These are phyloP conservation scores for Pseudoatta argentina DNA, from an alignment of 1,140 invertebrate genomes.

Conservation along the genomic window DNA sequence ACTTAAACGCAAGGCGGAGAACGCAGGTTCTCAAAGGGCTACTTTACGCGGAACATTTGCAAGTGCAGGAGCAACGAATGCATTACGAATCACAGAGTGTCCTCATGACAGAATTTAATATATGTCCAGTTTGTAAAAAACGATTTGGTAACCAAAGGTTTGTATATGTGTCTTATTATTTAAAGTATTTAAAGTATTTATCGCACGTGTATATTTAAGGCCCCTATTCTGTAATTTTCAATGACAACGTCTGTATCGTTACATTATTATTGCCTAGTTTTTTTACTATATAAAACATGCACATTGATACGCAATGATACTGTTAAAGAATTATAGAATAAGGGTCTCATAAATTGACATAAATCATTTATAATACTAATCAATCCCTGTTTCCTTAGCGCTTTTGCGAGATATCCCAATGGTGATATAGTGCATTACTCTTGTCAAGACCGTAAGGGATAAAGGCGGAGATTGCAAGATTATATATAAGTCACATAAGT, in stretches of 20 bases:
- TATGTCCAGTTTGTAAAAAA: slow-evolving; percentile 97
- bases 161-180: background rate
- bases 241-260: too few relatives aligned
- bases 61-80: slow-evolving; percentile 93
- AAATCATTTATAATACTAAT: slow-evolving; percentile 42
- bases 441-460: slow-evolving; percentile 88
- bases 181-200: background rate
- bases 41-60: slow-evolving; percentile 93
- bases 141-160: slow-evolving; percentile 95
- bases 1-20: slow-evolving; percentile 90
- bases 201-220: background rate
- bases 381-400: slow-evolving; percentile 88
- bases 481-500: slow-evolving; percentile 2
- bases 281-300: too few relatives aligned
- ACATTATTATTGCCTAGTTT: too few relatives aligned
- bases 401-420: slow-evolving; percentile 96
- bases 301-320: too few relatives aligned
- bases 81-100: slow-evolving; percentile 93
- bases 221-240: background rate
- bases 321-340: too few relatives aligned
- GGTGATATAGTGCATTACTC: slow-evolving; percentile 97
- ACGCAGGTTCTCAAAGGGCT: slow-evolving; percentile 93
- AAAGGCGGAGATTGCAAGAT: slow-evolving; percentile 51
- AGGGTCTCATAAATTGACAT: background rate
- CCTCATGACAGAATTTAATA: slow-evolving; percentile 93